Evolutionary conservation across 2,797 vertebrate species (phyloP), one percentile per base, ranked within the genome.

Genomic region (Tapirus indicus): DNA sequence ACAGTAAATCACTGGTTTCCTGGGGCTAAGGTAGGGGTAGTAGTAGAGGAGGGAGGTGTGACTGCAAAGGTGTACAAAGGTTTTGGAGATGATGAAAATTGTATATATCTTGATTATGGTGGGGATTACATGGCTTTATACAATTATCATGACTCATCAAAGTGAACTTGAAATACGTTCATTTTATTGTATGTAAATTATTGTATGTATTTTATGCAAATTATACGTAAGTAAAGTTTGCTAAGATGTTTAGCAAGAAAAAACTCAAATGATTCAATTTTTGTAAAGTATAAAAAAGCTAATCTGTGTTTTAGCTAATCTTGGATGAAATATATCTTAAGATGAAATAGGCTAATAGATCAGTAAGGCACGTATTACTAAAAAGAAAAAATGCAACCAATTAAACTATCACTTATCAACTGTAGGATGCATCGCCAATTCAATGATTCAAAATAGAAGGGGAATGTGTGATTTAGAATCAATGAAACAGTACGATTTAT

Each of bases 251-350:
- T 88, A 66, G 49, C 79, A 82, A 44, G 38, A 72, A 80, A 84
- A 86, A 32, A 77, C 20, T 75, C 62, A 89, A 95, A 21, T 90
- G 25, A 62, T 91, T 82, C 41, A 82, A 60, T 41, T 91, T 87
- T 87, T 75, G 49, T 87, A 32, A 75, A 44, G 27, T 60, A 52
- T 87, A 77, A 82, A 94, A 90, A 82, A 66, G 38, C 1, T 47
- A 80, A 80, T 86, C 41, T 82, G n/a, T 74, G 54, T 91, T 87
- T 54, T 41, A 78, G 52, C 58, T 86, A 90, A 74, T 89, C 38
- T 92, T 89, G 56, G 27, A 32, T 86, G 29, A 80, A 86, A 52
- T 47, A 47, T 47, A 47, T 47, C 47, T 47, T 47, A 47, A 38
- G 47, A 47, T 47, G 47, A 47, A 47, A 21, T 79, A 52, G 13